Conservation (phyloP, 1,140 invertebrate genomes). For the Cydia splendana region DNA sequence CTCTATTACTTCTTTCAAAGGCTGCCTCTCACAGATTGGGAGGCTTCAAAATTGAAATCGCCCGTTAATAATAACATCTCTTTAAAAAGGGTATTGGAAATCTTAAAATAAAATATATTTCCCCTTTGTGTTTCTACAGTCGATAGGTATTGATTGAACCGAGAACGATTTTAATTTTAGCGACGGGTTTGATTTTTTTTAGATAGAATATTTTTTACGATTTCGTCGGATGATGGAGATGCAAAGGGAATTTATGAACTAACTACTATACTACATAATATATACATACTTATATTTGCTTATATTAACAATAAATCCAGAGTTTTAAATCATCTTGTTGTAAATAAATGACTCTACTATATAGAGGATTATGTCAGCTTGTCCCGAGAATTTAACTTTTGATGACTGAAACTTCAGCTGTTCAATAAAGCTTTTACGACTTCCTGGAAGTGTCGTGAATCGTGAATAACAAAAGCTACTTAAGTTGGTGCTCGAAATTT, state of each 20-base stretch:
- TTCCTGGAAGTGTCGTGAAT: slow-evolving; percentile 10
- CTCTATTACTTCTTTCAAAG: slow-evolving; percentile 18
- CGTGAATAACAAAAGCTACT: slow-evolving; percentile 19
- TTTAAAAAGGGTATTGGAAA: slow-evolving; percentile 20
- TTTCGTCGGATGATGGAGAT: too few species aligned
- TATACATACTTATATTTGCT: too few species aligned
- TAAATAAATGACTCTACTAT: too few species aligned
- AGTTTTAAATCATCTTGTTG: too few species aligned
- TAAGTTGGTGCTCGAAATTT: not conserved
- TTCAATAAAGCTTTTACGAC: not conserved
- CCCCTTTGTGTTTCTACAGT: not conserved
- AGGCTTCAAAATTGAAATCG: slow-evolving; percentile 20
- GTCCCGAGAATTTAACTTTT: not conserved
- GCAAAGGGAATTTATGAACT: too few species aligned
- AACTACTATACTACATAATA: too few species aligned
- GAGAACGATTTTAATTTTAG: not conserved
- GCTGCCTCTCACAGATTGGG: slow-evolving; percentile 12
- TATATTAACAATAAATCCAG: too few species aligned
- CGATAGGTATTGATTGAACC: not conserved
- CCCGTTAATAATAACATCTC: slow-evolving; percentile 30
- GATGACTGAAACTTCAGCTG: not conserved
- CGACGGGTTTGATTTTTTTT: too few species aligned
- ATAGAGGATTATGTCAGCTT: too few species aligned
- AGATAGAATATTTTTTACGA: too few species aligned
- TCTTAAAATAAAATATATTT: slow-evolving; percentile 11